A percentile compares a stretch with the other conserved stretches of the same genome.
Evolutionary conservation across 1,140 invertebrate genomes (phyloP).

Genomic region (Triops longicaudatus): DNA sequence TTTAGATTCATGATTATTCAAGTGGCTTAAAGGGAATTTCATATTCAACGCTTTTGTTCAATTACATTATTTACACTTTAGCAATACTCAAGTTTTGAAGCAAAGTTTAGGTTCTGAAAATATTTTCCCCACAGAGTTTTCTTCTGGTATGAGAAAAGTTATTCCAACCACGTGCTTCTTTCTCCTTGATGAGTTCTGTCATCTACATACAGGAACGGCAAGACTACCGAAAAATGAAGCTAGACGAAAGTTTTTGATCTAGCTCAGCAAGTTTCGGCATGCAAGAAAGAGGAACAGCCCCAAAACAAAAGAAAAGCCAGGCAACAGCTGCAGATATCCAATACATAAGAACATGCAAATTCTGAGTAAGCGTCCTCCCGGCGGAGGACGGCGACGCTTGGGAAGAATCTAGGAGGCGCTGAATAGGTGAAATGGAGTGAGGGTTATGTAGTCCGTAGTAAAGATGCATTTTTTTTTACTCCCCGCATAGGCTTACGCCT

Average conservation of each 20-base stretch:
- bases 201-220: background rate
- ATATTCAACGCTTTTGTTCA: too few relatives aligned
- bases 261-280: background rate
- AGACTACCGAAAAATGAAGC: background rate
- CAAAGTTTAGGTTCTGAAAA: too few relatives aligned
- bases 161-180: background rate
- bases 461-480: too few relatives aligned
- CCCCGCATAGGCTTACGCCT: too few relatives aligned
- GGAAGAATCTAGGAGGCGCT: background rate
- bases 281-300: background rate
- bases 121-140: too few relatives aligned
- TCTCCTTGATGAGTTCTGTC: constrained; percentile 6
- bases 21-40: background rate
- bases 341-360: background rate
- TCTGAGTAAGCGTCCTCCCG: background rate
- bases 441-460: background rate
- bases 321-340: background rate
- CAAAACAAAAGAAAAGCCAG: background rate
- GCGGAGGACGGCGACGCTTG: background rate
- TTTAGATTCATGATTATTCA: background rate
- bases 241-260: background rate
- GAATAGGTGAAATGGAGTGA: background rate
- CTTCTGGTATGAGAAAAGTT: background rate
- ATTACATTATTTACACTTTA: too few relatives aligned
- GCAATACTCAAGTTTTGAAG: too few relatives aligned